Conservation (phyloP, 2,113 vertebrate species). For the Catagonus wagneri region DNA sequence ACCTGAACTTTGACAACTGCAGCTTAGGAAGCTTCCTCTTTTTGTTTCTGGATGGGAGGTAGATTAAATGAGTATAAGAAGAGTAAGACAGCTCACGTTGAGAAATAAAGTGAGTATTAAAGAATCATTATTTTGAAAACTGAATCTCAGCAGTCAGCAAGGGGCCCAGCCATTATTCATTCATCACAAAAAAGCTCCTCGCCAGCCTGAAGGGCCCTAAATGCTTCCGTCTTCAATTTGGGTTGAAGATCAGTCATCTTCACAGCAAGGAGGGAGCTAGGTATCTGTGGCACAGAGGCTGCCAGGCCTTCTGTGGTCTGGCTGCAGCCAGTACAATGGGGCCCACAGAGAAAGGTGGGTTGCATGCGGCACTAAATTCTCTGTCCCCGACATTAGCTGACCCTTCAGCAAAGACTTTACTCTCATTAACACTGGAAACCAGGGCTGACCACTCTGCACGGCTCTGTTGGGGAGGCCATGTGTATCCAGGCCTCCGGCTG, state of each 20-base stretch:
- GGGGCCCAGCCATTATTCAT: neutral
- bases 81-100: neutral
- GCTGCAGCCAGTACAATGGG: neutral
- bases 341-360: neutral
- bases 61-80: neutral
- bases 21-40: neutral
- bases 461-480: neutral
- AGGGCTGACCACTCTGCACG: neutral
- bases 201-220: neutral
- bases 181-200: neutral
- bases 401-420: neutral
- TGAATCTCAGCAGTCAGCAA: neutral
- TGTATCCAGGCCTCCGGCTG: neutral
- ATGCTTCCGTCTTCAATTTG: neutral
- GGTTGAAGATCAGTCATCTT: neutral
- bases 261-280: neutral
- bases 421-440: neutral
- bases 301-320: neutral
- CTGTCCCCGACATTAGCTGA: neutral
- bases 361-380: neutral
- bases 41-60: neutral
- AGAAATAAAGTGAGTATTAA: conserved; percentile 57
- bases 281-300: fast-evolving
- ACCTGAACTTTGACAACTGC: neutral
- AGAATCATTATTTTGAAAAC: conserved; percentile 49